phyloP scores from a whole-genome alignment of 2,888 invertebrate species.

The Agonum fuliginosum region DNA sequence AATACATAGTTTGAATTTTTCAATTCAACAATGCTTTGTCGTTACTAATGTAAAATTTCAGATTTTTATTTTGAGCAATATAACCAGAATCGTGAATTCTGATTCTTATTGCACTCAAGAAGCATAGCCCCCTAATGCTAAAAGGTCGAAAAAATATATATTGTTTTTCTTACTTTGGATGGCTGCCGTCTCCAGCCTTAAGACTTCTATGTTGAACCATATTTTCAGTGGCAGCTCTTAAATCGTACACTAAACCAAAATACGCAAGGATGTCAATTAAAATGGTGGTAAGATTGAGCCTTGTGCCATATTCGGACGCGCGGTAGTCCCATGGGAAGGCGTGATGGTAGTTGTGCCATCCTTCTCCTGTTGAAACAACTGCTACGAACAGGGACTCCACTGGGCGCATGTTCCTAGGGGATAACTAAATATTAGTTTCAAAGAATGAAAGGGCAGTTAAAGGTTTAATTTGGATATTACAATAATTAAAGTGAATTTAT shows the following conservation, averaged over 20 bases:
- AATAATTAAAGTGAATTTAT: no score
- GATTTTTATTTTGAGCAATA: no score
- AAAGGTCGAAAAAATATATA: not conserved
- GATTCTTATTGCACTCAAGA: no score
- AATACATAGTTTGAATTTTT: no score
- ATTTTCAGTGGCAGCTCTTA: conserved; percentile 73
- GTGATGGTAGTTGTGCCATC: conserved; percentile 88
- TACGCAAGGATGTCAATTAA: conserved; percentile 78
- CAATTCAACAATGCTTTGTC: no score
- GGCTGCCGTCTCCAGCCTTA: conserved; percentile 81
- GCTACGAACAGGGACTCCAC: conserved; percentile 80
- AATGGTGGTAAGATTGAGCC: conserved; percentile 77
- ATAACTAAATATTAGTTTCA: no score
- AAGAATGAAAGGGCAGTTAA: no score
- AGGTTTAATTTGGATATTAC: no score
- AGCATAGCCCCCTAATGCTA: no score
- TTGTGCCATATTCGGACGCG: conserved; percentile 76
- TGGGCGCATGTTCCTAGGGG: conserved; percentile 77
- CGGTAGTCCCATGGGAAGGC: conserved; percentile 82
- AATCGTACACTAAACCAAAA: conserved; percentile 79
- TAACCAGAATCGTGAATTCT: no score
- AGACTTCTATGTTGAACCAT: conserved; percentile 76
- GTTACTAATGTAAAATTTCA: no score
- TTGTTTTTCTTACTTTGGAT: conserved; percentile 70
- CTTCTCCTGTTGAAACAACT: conserved; percentile 78